Evolutionary conservation across 2,888 invertebrate genomes (phyloP), one percentile per base, ranked within the genome.

Genomic region (Melipona bicolor): DNA sequence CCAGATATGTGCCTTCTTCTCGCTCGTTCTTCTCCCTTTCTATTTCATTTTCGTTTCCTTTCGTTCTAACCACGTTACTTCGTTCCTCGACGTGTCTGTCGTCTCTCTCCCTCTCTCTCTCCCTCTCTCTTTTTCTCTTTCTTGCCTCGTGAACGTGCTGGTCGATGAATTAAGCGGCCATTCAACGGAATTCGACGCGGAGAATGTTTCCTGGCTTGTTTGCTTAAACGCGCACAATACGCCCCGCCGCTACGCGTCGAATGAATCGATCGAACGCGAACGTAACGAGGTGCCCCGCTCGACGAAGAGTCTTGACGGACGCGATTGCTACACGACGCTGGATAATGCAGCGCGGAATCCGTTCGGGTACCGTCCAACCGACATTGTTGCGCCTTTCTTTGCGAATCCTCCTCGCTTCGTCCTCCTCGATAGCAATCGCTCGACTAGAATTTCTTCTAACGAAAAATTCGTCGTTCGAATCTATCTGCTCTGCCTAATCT

Each of bases 201-300:
- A 75, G 86, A 84, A 87, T 86, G 86, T 87, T 87, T 81, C 87
- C 79, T 69, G 77, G 65, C 69, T 87, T 89, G 89, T 89, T 89
- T 89, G 88, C 87, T 88, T 87, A 86, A 86, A 87, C 79, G 77
- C 74, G 77, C 78, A 85, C 88, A 88, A 86, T 88, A 50, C 73
- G 43, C 9, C 19, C 36, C 24, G 61, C 84, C 75, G 83, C 82
- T 64, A 74, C 80, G 79, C 77, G 54, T 52, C 52, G 73, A 74
- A 84, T 86, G 88, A 88, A 84, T 83, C 85, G 83, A 68, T 77
- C 75, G 76, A 77, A 65, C 79, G 50, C 15, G 27, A 72, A 56
- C 71, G 78, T 80, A 86, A 86, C 78, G 84, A 79, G 81, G 83
- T 56, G 79, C 73, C 17, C 73, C 17, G n/a, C 13, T 13, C 27